A percentile compares a stretch with the other conserved stretches of the same genome.
Conservation (phyloP, 2,888 invertebrate species). For the Callyntrura guangdongensis region DNA sequence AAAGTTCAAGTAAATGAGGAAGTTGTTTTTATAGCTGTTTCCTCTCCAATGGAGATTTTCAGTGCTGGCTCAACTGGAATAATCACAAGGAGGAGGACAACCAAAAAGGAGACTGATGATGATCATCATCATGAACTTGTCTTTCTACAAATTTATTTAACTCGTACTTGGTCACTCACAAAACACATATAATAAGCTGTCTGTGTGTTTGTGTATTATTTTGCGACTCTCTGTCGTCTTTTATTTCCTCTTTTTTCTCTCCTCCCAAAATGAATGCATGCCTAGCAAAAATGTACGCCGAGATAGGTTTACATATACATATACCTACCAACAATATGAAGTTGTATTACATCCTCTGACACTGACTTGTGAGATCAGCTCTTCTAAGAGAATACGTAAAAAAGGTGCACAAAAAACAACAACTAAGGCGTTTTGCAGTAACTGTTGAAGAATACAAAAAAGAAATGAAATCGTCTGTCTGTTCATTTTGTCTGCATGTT, state of each 20-base stretch:
- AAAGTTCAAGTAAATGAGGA: conserved; percentile 6
- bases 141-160: conserved; percentile 42
- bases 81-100: conserved; percentile 34
- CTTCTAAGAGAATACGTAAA: background rate
- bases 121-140: conserved; percentile 52
- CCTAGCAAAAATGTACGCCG: background rate
- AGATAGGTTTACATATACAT: background rate
- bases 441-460: background rate
- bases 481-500: conserved; percentile 36
- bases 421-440: background rate
- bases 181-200: background rate
- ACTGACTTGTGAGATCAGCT: conserved; percentile 36
- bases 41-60: conserved; percentile 46
- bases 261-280: background rate
- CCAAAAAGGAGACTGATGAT: conserved; percentile 26
- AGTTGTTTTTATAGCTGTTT: conserved; percentile 38
- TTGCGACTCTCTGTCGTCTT: background rate
- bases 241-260: background rate
- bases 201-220: conserved; percentile 9
- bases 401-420: background rate
- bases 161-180: conserved; percentile 14
- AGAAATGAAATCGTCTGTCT: conserved; percentile 58
- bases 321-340: background rate
- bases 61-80: conserved; percentile 38
- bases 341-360: conserved; percentile 1